Conservation (phyloP, 2,888 invertebrate genomes). For the Oligia fasciuncula region DNA sequence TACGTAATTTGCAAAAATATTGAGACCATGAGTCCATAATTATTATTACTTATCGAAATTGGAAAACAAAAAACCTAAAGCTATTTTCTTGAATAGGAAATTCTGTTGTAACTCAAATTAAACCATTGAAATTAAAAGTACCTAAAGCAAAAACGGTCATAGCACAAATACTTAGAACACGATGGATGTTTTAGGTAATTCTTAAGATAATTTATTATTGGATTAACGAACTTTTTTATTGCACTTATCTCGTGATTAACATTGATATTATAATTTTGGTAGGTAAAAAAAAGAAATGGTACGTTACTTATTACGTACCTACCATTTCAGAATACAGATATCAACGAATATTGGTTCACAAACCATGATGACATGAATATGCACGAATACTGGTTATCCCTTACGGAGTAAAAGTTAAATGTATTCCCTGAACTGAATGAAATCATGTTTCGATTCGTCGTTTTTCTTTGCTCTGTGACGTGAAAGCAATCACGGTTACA, state of each 20-base stretch:
- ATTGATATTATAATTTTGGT: slow-evolving; percentile 9
- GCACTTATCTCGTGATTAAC: not conserved
- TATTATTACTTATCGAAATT: no score
- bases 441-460: not conserved
- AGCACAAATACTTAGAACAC: not conserved
- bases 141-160: no score
- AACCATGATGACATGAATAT: not conserved
- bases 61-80: no score
- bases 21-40: no score
- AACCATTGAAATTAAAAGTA: no score
- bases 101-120: not conserved
- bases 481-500: slow-evolving; percentile 12
- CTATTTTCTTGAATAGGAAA: not conserved
- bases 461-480: slow-evolving; percentile 23
- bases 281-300: no score
- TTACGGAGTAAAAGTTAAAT: slow-evolving; percentile 21
- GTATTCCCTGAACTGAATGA: slow-evolving; percentile 16
- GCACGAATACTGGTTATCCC: not conserved
- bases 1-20: no score
- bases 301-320: no score
- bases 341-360: not conserved
- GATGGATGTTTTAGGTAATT: not conserved
- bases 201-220: not conserved
- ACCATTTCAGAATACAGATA: not conserved
- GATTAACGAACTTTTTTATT: slow-evolving; percentile 24